Base-by-base conservation (phyloP, 2,113 vertebrate species). In the Petrocephalus zakoni region DNA sequence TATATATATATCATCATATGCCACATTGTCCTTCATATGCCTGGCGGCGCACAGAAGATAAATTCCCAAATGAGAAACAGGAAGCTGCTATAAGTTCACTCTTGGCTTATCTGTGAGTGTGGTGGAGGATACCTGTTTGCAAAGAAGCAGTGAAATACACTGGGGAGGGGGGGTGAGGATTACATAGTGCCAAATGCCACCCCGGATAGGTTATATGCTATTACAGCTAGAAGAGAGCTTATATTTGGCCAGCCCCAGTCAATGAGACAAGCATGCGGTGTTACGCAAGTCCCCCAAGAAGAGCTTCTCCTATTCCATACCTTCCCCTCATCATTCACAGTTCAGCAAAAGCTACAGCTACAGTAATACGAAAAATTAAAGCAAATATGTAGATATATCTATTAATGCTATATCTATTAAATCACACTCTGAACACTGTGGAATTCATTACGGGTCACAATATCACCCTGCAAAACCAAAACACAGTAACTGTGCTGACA, bases 221-320 rank as follows among this genome's bases (percentile, higher is more conserved):
- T 84, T 88, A 88, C 81, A 84, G n/a, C 81, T 56, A 46, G 78
- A 56, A 85, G 37, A 61, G 81, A 29, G 88, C 37, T 88, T 64
- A 85, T 51, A 19, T 85, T 83, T 83, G 13, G 19, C 25, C 78
- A 21, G 49, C 72, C 72, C 49, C 29, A 53, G 29, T 68, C 25
- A 51, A 17, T 19, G 42, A 52, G 51, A 22, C 47, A 51, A 10
- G 81, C 34, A 83, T 47, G 81, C 8, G 21, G 46, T 42, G 72
- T 29, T 37, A 75, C 29, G 22, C 9, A 64, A 64, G 58, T 11
- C n/a, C 58, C 56, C 58, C 58, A 64, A 17, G n/a, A 75, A 75
- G 64, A 34, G 25, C 29, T 72, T 34, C 5, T 72, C 42, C 42
- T 3, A 21, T 49, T n/a, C 78, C 42, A n/a, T 22, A 42, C 78